These are phyloP conservation scores for Agrenia bidenticulata DNA, from an alignment of 2,888 invertebrate species.

Conservation along the genomic window DNA sequence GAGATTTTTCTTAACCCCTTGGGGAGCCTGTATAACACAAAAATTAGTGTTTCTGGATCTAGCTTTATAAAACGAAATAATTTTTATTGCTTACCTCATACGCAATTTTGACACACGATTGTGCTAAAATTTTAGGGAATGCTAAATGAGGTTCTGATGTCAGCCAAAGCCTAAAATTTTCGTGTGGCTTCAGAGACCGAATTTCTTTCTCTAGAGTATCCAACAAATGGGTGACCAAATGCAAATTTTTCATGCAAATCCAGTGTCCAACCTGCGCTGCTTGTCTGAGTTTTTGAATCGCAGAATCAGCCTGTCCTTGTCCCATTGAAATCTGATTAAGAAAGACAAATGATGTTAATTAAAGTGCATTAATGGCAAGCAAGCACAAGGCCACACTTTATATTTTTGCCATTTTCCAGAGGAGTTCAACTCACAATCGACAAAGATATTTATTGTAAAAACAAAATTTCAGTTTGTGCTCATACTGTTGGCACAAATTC, in stretches of 20 bases:
- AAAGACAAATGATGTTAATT: neutral
- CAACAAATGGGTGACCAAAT: conserved; percentile 72
- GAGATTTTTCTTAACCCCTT: conserved; percentile 80
- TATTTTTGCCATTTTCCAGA: too few relatives aligned
- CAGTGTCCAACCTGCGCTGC: conserved; percentile 68
- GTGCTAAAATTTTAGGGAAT: conserved; percentile 73
- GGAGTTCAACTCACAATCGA: too few relatives aligned
- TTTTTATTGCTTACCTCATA: conserved; percentile 64
- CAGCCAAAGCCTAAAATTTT: conserved; percentile 77
- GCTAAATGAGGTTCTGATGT: conserved; percentile 77
- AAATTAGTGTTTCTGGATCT: neutral
- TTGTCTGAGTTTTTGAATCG: conserved; percentile 63
- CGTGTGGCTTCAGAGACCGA: conserved; percentile 56
- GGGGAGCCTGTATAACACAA: conserved; percentile 66
- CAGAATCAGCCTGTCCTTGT: conserved; percentile 71
- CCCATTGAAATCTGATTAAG: conserved; percentile 72
- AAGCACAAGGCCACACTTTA: too few relatives aligned
- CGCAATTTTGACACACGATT: conserved; percentile 74
- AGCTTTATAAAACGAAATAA: neutral
- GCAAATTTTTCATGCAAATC: conserved; percentile 79
- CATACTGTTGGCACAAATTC: too few relatives aligned
- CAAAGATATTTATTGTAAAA: too few relatives aligned
- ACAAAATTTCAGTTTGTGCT: too few relatives aligned
- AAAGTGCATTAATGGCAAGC: neutral
- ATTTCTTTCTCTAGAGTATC: conserved; percentile 69